phyloP scores from a whole-genome alignment of 92 coral and sea anemone genomes.

The Zoanthus sociatus region DNA sequence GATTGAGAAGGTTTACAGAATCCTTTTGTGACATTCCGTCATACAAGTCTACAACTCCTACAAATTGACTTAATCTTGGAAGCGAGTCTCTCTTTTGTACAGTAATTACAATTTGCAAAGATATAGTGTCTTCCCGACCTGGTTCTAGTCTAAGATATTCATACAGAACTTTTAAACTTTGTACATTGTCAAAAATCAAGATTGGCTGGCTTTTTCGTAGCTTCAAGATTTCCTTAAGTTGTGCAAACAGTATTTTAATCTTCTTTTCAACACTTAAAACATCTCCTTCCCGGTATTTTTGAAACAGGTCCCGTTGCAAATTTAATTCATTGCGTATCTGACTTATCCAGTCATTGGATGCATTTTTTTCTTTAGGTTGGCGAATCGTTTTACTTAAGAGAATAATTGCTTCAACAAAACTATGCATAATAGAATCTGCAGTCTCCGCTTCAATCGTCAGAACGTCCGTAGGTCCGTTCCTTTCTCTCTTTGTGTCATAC shows the following conservation, averaged over 20 bases:
- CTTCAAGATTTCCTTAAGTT: conserved; percentile 70
- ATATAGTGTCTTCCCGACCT: conserved; percentile 66
- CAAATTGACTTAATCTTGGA: conserved; percentile 49
- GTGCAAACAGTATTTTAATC: conserved; percentile 52
- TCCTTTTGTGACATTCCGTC: conserved; percentile 74
- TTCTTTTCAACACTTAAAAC: conserved; percentile 54
- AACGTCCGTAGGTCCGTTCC: conserved; percentile 69
- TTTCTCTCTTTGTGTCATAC: conserved; percentile 41
- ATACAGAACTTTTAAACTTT: conserved; percentile 56
- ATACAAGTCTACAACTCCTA: conserved; percentile 61
- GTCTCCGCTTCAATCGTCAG: conserved; percentile 73
- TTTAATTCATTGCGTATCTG: conserved; percentile 69
- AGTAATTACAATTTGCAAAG: conserved; percentile 62
- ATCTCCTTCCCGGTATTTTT: conserved; percentile 47
- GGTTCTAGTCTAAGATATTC: conserved; percentile 74
- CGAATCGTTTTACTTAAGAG: conserved; percentile 50
- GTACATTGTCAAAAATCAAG: conserved; percentile 82
- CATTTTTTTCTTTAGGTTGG: too few species aligned
- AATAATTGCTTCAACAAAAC: conserved; percentile 69
- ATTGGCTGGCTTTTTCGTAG: conserved; percentile 77
- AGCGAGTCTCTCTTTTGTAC: conserved; percentile 71
- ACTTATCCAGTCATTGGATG: conserved; percentile 48
- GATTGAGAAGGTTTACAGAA: conserved; percentile 64
- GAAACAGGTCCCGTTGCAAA: conserved; percentile 52
- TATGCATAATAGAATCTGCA: conserved; percentile 57